A percentile compares a stretch with the other conserved stretches of the same genome.
Conservation (phyloP, 2,797 vertebrate species). For the Philypnodon macrostomus region DNA sequence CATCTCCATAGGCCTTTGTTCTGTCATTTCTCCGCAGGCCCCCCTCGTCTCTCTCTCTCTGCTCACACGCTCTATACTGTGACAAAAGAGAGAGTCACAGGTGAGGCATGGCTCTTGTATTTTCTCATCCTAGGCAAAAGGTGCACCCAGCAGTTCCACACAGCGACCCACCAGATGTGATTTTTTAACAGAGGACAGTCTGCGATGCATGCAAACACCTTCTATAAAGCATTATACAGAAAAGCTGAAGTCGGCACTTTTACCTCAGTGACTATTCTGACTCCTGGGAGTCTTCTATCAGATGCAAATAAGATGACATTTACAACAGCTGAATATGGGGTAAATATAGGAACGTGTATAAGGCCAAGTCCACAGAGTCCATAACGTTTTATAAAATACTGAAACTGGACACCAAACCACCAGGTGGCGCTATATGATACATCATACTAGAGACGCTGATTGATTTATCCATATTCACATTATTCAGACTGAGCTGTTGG, state of each 20-base stretch:
- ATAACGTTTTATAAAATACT: background rate
- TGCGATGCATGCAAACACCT: background rate
- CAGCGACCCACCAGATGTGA: background rate
- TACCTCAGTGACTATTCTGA: conserved; percentile 5
- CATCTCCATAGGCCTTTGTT: conserved; percentile 33
- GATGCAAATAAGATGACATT: conserved; percentile 11
- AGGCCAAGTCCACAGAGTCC: conserved; percentile 6
- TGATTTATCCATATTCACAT: too few species aligned
- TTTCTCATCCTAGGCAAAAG: conserved; percentile 3
- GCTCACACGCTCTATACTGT: conserved; percentile 42
- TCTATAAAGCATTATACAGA: conserved; percentile 2
- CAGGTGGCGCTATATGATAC: conserved; percentile 2
- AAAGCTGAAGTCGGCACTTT: conserved; percentile 4
- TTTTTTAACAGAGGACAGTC: conserved; percentile 2
- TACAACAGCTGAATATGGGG: background rate
- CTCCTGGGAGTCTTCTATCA: conserved; percentile 9
- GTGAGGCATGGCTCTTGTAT: background rate
- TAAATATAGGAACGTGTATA: conserved; percentile 8
- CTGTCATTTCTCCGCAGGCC: conserved; percentile 30
- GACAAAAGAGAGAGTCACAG: too few species aligned
- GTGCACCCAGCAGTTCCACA: background rate
- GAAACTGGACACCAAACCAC: background rate
- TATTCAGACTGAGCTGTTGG: too few species aligned
- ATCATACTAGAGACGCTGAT: background rate
- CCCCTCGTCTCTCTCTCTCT: conserved; percentile 10